Base-by-base conservation (phyloP, 37 sponge, comb jelly and placozoan genomes). In the Spongilla lacustris region DNA sequence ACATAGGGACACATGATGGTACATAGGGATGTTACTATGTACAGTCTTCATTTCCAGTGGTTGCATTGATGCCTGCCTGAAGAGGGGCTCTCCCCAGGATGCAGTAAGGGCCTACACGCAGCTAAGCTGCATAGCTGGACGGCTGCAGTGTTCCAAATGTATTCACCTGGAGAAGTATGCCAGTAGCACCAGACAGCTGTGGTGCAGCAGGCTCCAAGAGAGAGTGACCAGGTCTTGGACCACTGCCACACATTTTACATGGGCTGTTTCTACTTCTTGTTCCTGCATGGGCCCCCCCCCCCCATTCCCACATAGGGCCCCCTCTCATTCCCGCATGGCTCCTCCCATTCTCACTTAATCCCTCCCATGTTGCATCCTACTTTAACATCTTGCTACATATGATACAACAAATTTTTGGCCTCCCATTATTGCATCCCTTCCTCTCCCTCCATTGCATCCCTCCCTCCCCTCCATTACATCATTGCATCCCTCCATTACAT, bases 181-280 rank as follows among this genome's bases (percentile, higher is more conserved):
- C 25, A 10, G 11, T 6, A 4, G 24, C 25, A 33, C n/a, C 25
- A 13, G 50, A 6, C 58, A 78, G 58, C 8, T 41, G 3, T 23
- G 50, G 24, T 50, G 79, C 6, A 37, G 19, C 2, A n/a, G 50
- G 50, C 35, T 78, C 27, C 41, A 78, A 28, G 79, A 78, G 50
- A 78, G 4, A 48, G 24, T 78, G 35, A 34, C 79, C 25, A 29
- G 35, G 79, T 78, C n/a, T n/a, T n/a, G n/a, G n/a, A 78, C 41
- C 6, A 25, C 4, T 3, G 71, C 28, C 28, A 28, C 9, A 11
- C 71, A 25, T 70, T 11, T 70, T 3, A 11, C 28, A 11, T 70
- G 28, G 5, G 9, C 9, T 29, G 4, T 70, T 11, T 70, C 71
- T 6, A 70, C 71, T 70, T 4, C 28, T 70, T 70, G 5, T 70